phyloP scores from a whole-genome alignment of 2,797 vertebrate species.

The Hapalemur alaotrensis region DNA sequence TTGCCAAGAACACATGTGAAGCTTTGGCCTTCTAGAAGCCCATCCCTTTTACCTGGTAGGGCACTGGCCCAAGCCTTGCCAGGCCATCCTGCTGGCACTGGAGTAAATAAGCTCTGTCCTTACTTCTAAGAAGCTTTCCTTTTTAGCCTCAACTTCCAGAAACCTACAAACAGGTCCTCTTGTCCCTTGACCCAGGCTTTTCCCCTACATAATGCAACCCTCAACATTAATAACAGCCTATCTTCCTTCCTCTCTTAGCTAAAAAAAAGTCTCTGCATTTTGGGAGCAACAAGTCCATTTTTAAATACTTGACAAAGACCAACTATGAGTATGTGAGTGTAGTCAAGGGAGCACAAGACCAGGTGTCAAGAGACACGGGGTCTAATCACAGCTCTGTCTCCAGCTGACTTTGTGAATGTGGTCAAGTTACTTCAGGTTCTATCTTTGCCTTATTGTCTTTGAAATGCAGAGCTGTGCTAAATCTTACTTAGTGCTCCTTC shows the following conservation, averaged over 20 bases:
- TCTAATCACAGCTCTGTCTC: background rate
- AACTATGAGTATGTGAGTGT: background rate
- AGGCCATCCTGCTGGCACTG: background rate
- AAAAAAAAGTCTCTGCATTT: background rate
- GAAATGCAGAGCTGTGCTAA: background rate
- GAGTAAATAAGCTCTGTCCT: background rate
- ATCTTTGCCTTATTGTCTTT: background rate
- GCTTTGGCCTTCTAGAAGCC: background rate
- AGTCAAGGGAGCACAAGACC: background rate
- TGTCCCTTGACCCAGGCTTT: conserved; percentile 72
- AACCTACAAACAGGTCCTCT: background rate
- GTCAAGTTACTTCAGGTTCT: background rate
- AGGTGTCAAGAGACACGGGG: background rate
- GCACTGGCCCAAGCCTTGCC: background rate
- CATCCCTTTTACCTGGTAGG: background rate
- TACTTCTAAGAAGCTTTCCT: conserved; percentile 65
- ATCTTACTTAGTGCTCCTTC: background rate
- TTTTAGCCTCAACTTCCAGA: conserved; percentile 57
- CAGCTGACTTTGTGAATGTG: background rate
- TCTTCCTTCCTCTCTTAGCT: conserved; percentile 45
- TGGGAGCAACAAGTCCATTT: background rate
- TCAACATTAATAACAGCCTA: conserved; percentile 61
- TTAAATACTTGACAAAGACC: background rate
- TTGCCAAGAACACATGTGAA: background rate
- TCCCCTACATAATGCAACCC: conserved; percentile 59